Evolutionary conservation across 2,113 vertebrate species (phyloP), one percentile per base, ranked within the genome.

Genomic region (Rhipidura dahli): DNA sequence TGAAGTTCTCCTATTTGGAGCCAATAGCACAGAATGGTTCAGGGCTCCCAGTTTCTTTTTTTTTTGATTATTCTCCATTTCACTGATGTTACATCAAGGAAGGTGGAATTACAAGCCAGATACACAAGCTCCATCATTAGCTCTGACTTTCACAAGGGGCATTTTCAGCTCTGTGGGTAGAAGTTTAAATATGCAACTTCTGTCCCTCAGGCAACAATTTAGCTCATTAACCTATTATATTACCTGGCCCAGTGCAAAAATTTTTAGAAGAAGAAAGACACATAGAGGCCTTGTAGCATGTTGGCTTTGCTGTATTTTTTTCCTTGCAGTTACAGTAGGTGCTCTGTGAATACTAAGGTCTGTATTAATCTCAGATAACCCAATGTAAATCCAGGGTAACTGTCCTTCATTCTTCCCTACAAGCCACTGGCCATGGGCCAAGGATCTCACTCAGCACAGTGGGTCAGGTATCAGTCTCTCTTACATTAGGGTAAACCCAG

Each of bases 211-310:
- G 83, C 79, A 84, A 35, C 85, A 93, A 71, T 91, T 93, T 75
- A 88, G 88, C 85, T 92, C n/a, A 63, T 94, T 95, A 94, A 53
- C 82, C 63, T 91, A 50, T 93, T 93, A 85, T 54, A 68, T 93
- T 94, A 93, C 90, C 66, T 64, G 71, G 64, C 49, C 72, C 68
- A 76, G 16, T 88, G 60, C 88, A 94, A 93, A 94, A 88, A 70
- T 40, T 89, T 96, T 83, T 92, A 53, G 80, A 81, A 71, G 70
- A 61, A 59, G 76, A 78, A 83, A 64, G 69, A 53, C 87, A 47
- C 83, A 76, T 33, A 75, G 95, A 77, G 57, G 69, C 86, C 89
- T 94, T 96, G 60, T 82, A 40, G 51, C 75, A 44, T 47, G 59
- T 83, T 89, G 76, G 47, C 72, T 94, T 92, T 86, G 47, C 86